Percentiles rank a stretch among this genome's conserved stretches.
These are phyloP conservation scores for Pogonomyrmex californicus DNA, from an alignment of 1,140 invertebrate species.

Conservation along the genomic window DNA sequence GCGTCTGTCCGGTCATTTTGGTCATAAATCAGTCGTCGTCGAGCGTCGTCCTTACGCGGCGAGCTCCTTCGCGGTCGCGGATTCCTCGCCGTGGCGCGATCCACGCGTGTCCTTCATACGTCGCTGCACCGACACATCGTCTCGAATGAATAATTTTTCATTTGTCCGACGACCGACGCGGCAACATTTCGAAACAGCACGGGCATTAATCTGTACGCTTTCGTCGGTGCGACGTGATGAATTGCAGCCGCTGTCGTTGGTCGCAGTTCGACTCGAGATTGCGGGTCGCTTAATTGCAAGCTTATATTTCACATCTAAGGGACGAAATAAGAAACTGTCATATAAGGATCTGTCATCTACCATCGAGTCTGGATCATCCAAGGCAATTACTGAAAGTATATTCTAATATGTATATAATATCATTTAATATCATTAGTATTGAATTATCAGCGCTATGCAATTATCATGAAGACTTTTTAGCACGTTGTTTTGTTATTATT, in stretches of 20 bases:
- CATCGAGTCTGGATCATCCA: not conserved
- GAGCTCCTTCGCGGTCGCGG: slow-evolving; percentile 13
- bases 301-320: slow-evolving; percentile 37
- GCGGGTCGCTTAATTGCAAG: slow-evolving; percentile 34
- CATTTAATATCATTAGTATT: not conserved
- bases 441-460: not conserved
- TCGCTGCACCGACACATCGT: slow-evolving; percentile 29
- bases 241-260: slow-evolving; percentile 42
- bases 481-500: not conserved
- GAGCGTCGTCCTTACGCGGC: slow-evolving; percentile 24
- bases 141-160: slow-evolving; percentile 55
- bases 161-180: slow-evolving; percentile 13
- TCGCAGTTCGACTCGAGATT: slow-evolving; percentile 28
- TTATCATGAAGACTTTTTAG: too few species aligned
- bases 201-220: slow-evolving; percentile 43
- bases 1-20: slow-evolving; percentile 47
- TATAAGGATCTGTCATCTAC: not conserved
- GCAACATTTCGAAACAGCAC: slow-evolving; percentile 50
- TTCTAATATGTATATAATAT: not conserved
- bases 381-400: not conserved
- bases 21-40: slow-evolving; percentile 57
- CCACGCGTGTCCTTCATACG: slow-evolving; percentile 42
- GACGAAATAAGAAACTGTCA: not conserved
- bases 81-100: not conserved
- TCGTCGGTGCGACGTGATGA: slow-evolving; percentile 48